Evolutionary conservation across 2,113 vertebrate species (phyloP), one percentile per base, ranked within the genome.

Genomic region (Ciconia boyciana): DNA sequence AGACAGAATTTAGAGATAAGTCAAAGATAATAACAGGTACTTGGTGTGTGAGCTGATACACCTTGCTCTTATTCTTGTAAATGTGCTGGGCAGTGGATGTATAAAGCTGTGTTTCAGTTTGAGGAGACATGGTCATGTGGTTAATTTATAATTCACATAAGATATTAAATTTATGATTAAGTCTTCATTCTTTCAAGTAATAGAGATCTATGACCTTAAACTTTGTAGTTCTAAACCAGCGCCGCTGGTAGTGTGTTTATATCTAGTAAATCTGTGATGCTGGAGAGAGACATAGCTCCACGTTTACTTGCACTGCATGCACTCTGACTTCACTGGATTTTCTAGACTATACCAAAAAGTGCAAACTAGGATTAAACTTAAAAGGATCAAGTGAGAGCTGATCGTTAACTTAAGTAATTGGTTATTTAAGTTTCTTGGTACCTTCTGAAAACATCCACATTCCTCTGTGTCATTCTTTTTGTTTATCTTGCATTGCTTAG

Each of bases 191-290:
- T 60, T 39, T 82, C 51, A 86, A 82, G 51, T 15, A 57, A 60
- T 0, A 75, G 4, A 84, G 2, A 57, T 46, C 8, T 48, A 12
- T 7, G 16, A 15, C 48, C 77, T 62, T 48, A 60, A 76, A 51
- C 4, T 5, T 68, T 72, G 41, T 41, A 31, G 6, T 52, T 57
- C 57, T 48, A 51, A 89, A 32, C 6, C 16, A 55, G 20, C 0
- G 1, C 15, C 0, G 0, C 13, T 55, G 32, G 14, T 8, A 55
- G 16, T 3, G 2, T 57, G 3, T n/a, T 80, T 74, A 8, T 19
- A n/a, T 16, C 29, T 31, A 83, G n/a, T 8, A 48, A 64, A 88
- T 21, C 52, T 34, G 29, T 76, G 58, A 60, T 68, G 64, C 28
- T 80, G 58, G 55, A 66, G 9, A 20, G 20, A 44, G 15, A n/a